Conservation (phyloP, 2,888 invertebrate genomes). For the Rhagophthalmus giganteus region DNA sequence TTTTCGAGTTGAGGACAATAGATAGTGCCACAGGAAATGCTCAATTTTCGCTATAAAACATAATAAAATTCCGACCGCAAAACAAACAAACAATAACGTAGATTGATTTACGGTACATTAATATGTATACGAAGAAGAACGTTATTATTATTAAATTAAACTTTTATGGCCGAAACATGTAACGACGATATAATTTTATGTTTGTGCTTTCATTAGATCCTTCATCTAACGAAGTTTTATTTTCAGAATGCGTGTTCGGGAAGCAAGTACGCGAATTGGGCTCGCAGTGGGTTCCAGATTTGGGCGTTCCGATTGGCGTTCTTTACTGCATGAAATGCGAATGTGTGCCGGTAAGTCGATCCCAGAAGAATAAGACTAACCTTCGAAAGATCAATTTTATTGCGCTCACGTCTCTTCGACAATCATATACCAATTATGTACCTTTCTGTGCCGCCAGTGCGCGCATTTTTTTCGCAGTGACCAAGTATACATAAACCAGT, state of each 20-base stretch:
- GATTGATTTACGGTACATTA: neutral
- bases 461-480: conserved; percentile 17
- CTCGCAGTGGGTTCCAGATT: conserved; percentile 89
- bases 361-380: conserved; percentile 25
- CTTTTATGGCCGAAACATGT: neutral
- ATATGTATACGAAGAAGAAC: neutral
- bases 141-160: conserved; percentile 3
- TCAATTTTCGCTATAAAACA: no score
- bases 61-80: no score
- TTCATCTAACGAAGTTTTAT: no score
- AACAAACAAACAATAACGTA: neutral
- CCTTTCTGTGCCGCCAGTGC: conserved; percentile 33
- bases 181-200: neutral
- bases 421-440: conserved; percentile 37
- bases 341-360: conserved; percentile 85
- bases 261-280: conserved; percentile 85
- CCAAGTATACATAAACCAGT: conserved; percentile 34
- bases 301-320: conserved; percentile 90
- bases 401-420: conserved; percentile 32
- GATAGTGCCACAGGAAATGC: no score
- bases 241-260: conserved; percentile 92
- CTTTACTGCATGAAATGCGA: conserved; percentile 96
- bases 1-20: no score
- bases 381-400: conserved; percentile 30
- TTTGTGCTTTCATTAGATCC: neutral